Evolutionary conservation across 2,113 vertebrate genomes (phyloP).

Genomic region (Menura novaehollandiae): DNA sequence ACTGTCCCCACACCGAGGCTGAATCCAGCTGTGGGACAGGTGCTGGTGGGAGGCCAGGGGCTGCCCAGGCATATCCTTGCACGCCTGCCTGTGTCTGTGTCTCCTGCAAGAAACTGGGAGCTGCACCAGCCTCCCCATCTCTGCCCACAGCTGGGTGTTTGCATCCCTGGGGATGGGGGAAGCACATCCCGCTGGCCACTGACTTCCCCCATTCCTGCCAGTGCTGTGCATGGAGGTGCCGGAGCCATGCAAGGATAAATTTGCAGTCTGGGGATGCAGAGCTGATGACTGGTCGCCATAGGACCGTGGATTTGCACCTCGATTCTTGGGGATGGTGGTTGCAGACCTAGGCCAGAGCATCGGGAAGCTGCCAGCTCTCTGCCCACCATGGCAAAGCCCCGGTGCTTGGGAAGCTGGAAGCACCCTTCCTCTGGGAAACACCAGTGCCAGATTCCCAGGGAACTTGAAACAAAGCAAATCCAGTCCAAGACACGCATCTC

Average conservation of each 20-base stretch:
- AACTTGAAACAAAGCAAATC: constrained; percentile 27
- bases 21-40: neutral
- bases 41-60: rapidly evolving
- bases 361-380: neutral
- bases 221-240: rapidly evolving
- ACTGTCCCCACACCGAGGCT: rapidly evolving
- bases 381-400: neutral
- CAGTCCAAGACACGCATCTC: neutral
- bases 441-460: constrained; percentile 59
- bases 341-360: neutral
- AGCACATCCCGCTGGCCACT: rapidly evolving
- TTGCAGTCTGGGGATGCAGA: neutral
- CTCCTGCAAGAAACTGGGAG: neutral
- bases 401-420: neutral
- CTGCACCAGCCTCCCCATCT: neutral
- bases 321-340: neutral
- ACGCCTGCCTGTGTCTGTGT: rapidly evolving
- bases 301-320: neutral
- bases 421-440: neutral
- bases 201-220: neutral
- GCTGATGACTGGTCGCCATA: neutral
- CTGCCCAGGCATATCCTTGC: rapidly evolving
- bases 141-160: neutral
- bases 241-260: neutral
- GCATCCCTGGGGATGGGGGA: rapidly evolving